Base-by-base conservation (phyloP, 1,140 invertebrate genomes). In the Colletes latitarsis region DNA sequence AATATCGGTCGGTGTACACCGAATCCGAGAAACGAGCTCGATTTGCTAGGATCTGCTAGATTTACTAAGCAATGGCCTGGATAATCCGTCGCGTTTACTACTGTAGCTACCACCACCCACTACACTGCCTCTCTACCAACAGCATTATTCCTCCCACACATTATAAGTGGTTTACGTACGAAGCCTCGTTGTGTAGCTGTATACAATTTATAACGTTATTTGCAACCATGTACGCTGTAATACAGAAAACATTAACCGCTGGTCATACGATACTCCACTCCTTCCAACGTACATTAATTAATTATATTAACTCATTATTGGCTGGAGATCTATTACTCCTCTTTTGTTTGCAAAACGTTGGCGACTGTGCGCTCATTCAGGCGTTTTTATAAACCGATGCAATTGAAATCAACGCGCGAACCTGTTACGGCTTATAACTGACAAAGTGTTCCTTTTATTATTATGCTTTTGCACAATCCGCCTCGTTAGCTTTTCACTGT, bases 51-150 rank as follows among this genome's bases (percentile, higher is more conserved):
- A 87, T 85, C 82, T 88, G 81, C 77, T 87, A 86, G 85, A 89
- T 89, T 88, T 84, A 83, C 88, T 87, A 89, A 89, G 88, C 88
- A 88, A 89, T 85, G 87, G 83, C 67, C 83, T 80, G 88, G 81
- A 87, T 89, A 89, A 89, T 88, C 88, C 83, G 78, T 81, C 81
- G 81, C 79, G 82, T 86, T 89, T 88, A 83, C 76, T 63, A 30
- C 55, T 72, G 66, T 67, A 76, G 60, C 74, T 68, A 85, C 62
- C 74, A 41, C 58, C 62, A 49, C 46, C 41, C n/a, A 19, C 64
- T 52, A 52, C 12, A 6, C 21, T 67, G 53, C 19, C 55, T 71
- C 66, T 53, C 19, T 53, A 41, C 53, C 72, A 46, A 0, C 82
- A 49, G 63, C 52, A 82, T 69, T 21, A 21, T 53, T 66, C 19